Evolutionary conservation across 2,113 vertebrate species (phyloP), one percentile per base, ranked within the genome.

Genomic region (Zeus faber): DNA sequence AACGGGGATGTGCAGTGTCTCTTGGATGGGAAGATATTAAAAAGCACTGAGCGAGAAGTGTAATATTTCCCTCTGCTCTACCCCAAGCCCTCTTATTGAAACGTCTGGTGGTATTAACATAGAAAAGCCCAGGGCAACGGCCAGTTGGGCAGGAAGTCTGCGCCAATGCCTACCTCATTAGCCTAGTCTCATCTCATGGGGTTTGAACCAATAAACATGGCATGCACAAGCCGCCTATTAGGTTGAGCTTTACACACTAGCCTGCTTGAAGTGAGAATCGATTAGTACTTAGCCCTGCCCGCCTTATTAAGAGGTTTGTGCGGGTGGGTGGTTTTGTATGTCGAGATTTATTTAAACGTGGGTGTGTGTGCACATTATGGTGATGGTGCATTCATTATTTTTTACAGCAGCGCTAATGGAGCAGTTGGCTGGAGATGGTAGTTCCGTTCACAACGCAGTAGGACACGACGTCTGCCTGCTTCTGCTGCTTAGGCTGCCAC

Each of bases 101-200:
- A 87, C 67, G 82, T 84, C 79, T 77, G 58, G 70, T 70, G 76
- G 82, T 85, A 87, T 88, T 87, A 83, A 79, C 77, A 79, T 70
- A 72, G 74, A 78, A 74, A 85, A 85, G 83, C 85, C 82, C 55
- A 49, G 62, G 74, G 70, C 76, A 68, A 55, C 58, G 49, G 14
- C 24, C 54, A 62, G 56, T 31, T 54, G 65, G 67, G 52, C 78
- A 59, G 74, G 48, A 25, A 83, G 80, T 79, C 87, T 85, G 89
- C 91, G 88, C 91, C 85, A 79, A 62, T 88, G 86, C 91, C 80
- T 80, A 91, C 91, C 90, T 94, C 88, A 92, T 93, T 97, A 97
- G 93, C 90, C 89, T 90, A 53, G 66, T 72, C 77, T 85, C 84
- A 85, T 89, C 87, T 87, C 87, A 66, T 1, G 76, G 85, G 88